Evolutionary conservation across 2,797 vertebrate species (phyloP).

Genomic region (Gallinago nigripennis): DNA sequence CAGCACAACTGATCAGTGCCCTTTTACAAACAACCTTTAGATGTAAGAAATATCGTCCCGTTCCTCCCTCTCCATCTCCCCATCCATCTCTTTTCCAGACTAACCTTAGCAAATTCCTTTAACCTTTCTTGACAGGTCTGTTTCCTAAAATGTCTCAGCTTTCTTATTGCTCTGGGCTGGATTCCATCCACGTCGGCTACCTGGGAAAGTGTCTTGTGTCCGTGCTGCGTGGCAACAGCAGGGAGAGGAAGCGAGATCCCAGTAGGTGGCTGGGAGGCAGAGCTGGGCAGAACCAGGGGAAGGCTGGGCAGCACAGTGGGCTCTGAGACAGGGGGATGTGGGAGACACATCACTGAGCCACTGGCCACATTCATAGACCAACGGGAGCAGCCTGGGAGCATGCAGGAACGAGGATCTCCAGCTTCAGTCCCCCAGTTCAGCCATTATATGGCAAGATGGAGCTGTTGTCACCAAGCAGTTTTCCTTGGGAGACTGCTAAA

Average conservation of each 20-base stretch:
- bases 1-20: not conserved
- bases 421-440: not conserved
- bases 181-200: not conserved
- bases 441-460: rapidly evolving
- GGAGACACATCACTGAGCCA: not conserved
- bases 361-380: not conserved
- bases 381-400: not conserved
- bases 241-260: not conserved
- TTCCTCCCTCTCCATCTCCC: not conserved
- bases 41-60: not conserved
- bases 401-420: not conserved
- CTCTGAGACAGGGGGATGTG: not conserved
- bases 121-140: not conserved
- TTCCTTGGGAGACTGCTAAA: not conserved
- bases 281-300: not conserved
- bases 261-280: not conserved
- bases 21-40: not conserved
- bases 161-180: not conserved
- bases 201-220: not conserved
- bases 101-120: not conserved
- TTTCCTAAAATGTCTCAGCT: not conserved
- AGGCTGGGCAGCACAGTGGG: not conserved
- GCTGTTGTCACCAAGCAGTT: not conserved
- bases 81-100: not conserved
- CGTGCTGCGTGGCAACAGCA: not conserved